These are phyloP conservation scores for Drosophila fungiperda DNA, from an alignment of 2,888 invertebrate genomes.

Conservation along the genomic window DNA sequence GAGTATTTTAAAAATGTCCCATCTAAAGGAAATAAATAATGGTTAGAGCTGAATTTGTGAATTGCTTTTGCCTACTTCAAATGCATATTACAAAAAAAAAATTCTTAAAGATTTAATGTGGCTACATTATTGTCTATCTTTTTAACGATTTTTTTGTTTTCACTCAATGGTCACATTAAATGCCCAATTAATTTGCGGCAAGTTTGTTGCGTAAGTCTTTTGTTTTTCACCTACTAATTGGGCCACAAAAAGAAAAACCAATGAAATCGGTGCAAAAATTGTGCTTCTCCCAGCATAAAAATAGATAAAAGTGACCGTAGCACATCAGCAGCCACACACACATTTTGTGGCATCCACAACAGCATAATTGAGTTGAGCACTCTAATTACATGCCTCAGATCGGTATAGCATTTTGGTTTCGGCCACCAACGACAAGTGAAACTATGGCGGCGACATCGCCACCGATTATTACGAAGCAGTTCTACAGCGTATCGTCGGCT, in stretches of 20 bases:
- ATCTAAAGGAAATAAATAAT: background rate
- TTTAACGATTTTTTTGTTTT: constrained; percentile 31
- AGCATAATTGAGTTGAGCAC: constrained; percentile 48
- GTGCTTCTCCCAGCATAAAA: constrained; percentile 3
- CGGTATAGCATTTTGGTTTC: background rate
- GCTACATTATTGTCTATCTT: background rate
- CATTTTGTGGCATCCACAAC: constrained; percentile 38
- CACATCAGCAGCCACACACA: constrained; percentile 18
- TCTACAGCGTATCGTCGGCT: constrained; percentile 83
- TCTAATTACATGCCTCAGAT: constrained; percentile 10
- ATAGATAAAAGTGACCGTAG: constrained; percentile 32
- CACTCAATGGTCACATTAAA: constrained; percentile 37
- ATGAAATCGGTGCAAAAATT: constrained; percentile 21
- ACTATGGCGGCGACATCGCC: constrained; percentile 31
- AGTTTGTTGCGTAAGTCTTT: constrained; percentile 76
- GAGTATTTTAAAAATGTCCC: background rate
- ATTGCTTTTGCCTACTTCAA: background rate
- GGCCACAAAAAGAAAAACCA: background rate
- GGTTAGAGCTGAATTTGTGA: background rate
- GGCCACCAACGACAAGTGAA: constrained; percentile 32
- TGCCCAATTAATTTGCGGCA: constrained; percentile 58
- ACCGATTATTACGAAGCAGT: constrained; percentile 83
- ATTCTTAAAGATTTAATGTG: constrained; percentile 25
- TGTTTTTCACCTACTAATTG: constrained; percentile 61
- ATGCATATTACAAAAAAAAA: background rate